These are phyloP conservation scores for Odontamblyopus lacepedii DNA, from an alignment of 2,797 vertebrate genomes.

Conservation along the genomic window DNA sequence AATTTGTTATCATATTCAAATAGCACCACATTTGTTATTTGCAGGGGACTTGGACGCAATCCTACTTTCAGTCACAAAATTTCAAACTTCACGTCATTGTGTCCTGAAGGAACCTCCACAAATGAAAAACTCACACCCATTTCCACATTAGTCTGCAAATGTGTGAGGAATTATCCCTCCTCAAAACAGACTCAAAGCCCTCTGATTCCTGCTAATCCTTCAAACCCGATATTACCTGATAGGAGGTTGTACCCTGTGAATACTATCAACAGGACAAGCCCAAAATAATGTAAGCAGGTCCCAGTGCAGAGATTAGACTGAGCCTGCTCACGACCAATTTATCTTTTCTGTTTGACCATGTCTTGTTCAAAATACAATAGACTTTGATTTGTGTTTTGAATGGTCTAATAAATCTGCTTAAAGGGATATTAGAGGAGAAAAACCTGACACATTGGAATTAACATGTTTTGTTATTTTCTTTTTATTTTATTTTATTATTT, in stretches of 20 bases:
- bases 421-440: too few species aligned
- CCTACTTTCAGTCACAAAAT: constrained; percentile 38
- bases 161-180: constrained; percentile 74
- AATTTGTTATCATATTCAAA: background rate
- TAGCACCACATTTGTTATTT: background rate
- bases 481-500: too few species aligned
- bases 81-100: constrained; percentile 27
- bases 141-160: constrained; percentile 76
- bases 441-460: too few species aligned
- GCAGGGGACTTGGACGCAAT: background rate
- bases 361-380: background rate
- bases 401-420: background rate
- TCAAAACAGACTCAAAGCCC: constrained; percentile 71
- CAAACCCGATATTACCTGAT: constrained; percentile 80
- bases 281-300: constrained; percentile 74
- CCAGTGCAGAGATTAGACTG: constrained; percentile 70
- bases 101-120: constrained; percentile 57
- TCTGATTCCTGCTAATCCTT: constrained; percentile 80
- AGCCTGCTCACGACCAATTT: constrained; percentile 49
- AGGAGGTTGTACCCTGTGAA: constrained; percentile 71
- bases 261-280: constrained; percentile 72
- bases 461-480: too few species aligned
- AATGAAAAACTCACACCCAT: constrained; percentile 64
- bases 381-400: too few species aligned
- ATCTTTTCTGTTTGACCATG: constrained; percentile 40